A percentile compares a stretch with the other conserved stretches of the same genome.
Evolutionary conservation across 2,797 vertebrate species (phyloP).

Genomic region (Siniperca obscura): DNA sequence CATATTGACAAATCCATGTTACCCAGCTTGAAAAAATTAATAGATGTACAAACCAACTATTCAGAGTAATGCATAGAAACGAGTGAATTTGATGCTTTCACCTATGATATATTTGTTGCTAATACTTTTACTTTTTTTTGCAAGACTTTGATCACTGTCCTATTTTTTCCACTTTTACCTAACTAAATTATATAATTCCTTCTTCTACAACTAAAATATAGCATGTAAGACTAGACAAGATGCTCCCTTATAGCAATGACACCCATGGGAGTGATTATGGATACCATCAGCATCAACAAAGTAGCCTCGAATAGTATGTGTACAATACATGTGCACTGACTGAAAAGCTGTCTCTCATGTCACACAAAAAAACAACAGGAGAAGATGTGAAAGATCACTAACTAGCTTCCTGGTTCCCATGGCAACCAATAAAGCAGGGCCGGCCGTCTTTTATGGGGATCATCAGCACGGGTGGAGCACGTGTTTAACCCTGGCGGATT

Average conservation of each 20-base stretch:
- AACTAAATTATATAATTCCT: background rate
- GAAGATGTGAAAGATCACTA: slow-evolving; percentile 67
- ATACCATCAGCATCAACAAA: slow-evolving; percentile 16
- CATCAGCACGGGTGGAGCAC: slow-evolving; percentile 20
- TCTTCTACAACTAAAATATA: background rate
- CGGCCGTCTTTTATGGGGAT: slow-evolving; percentile 40
- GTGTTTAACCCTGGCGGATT: slow-evolving; percentile 31
- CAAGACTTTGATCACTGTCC: no score
- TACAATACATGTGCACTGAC: background rate
- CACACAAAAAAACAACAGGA: slow-evolving; percentile 39
- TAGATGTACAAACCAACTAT: background rate
- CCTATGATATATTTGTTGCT: no score
- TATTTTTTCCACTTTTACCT: no score
- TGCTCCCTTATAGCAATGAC: background rate
- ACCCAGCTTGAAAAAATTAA: background rate
- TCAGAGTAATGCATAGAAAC: background rate
- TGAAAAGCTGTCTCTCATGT: slow-evolving; percentile 41
- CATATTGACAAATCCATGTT: background rate
- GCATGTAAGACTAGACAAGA: background rate
- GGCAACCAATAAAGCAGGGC: slow-evolving; percentile 57
- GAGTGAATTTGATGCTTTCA: background rate
- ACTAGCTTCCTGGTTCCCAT: slow-evolving; percentile 73
- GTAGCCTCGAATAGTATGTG: slow-evolving; percentile 3
- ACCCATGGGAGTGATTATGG: slow-evolving; percentile 6
- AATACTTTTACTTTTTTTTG: no score